phyloP scores from a whole-genome alignment of 1,140 invertebrate species.

The Oryzaephilus surinamensis region DNA sequence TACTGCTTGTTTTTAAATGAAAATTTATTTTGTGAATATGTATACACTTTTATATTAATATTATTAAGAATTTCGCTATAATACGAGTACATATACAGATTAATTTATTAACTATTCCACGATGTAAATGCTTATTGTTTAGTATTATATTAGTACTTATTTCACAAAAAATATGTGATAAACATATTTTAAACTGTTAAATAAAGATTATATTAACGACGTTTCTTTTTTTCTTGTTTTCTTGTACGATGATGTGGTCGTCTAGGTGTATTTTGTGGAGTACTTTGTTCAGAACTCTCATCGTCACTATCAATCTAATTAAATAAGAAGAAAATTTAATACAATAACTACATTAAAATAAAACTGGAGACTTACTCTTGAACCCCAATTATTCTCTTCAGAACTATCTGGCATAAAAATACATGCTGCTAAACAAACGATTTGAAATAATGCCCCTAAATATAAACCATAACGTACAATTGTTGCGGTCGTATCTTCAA shows the following conservation, averaged over 20 bases:
- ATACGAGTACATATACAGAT: neutral
- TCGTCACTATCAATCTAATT: slow-evolving; percentile 41
- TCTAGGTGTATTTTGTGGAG: slow-evolving; percentile 44
- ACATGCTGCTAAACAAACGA: slow-evolving; percentile 55
- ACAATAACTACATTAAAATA: slow-evolving; percentile 1
- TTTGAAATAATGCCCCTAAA: slow-evolving; percentile 57
- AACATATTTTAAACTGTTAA: too few relatives aligned
- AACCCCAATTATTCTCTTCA: slow-evolving; percentile 25
- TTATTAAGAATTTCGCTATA: neutral
- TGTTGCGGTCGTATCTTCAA: slow-evolving; percentile 51
- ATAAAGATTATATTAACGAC: too few relatives aligned
- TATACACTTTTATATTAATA: neutral
- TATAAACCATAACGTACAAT: slow-evolving; percentile 55
- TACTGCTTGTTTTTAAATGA: neutral
- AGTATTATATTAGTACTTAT: too few relatives aligned
- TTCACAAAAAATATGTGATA: too few relatives aligned
- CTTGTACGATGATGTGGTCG: slow-evolving; percentile 39
- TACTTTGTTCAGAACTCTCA: slow-evolving; percentile 47
- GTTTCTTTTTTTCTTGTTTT: slow-evolving; percentile 46
- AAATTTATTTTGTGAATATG: neutral
- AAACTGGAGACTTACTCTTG: slow-evolving; percentile 21
- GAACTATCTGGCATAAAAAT: slow-evolving; percentile 44
- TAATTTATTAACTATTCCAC: too few relatives aligned
- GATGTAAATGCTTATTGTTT: too few relatives aligned
- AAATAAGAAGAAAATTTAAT: slow-evolving; percentile 3